Base-by-base conservation (phyloP, 2,797 vertebrate genomes). In the Pitangus sulphuratus region DNA sequence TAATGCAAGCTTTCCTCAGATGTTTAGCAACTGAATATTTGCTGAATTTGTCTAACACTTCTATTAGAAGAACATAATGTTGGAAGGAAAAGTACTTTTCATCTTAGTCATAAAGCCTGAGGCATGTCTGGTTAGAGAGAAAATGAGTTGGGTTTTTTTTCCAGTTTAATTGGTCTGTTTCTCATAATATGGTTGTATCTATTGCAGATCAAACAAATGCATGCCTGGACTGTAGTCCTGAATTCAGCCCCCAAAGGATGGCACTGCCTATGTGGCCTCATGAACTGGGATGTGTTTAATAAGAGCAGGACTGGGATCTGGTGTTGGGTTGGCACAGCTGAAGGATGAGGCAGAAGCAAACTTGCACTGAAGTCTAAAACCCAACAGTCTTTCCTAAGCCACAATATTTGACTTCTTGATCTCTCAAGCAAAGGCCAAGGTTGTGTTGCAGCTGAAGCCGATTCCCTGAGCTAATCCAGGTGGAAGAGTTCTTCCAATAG, bases 51-150 rank as follows among this genome's bases (percentile, higher is more conserved):
- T 89, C 84, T 66, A 89, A 82, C 44, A 82, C 15, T 93, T 82
- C 60, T 60, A 42, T 77, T 79, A 82, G 65, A 78, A 78, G 60
- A 92, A 60, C 50, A 57, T 82, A 57, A 90, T 48, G 53, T 81
- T 88, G 79, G 45, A 91, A 89, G 76, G 42, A 87, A 74, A 87
- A 95, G 48, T 56, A 64, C 68, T 87, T 95, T 60, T 95, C 85
- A 61, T 91, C 72, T 68, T 69, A 62, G 66, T 84, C 24, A 9
- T 53, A 53, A 74, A 44, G 80, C 84, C 77, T 53, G 51, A 82
- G 84, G 92, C 70, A 31, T 45, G 86, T 84, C 86, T 90, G 66
- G 40, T 79, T 90, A 89, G 66, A 48, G 42, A 72, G 33, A 89
- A 64, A 93, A 91, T 58, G 3, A 37, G 3, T 45, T 3, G 15